Base-by-base conservation (phyloP, 2,888 invertebrate genomes). In the Thereva nobilitata region DNA sequence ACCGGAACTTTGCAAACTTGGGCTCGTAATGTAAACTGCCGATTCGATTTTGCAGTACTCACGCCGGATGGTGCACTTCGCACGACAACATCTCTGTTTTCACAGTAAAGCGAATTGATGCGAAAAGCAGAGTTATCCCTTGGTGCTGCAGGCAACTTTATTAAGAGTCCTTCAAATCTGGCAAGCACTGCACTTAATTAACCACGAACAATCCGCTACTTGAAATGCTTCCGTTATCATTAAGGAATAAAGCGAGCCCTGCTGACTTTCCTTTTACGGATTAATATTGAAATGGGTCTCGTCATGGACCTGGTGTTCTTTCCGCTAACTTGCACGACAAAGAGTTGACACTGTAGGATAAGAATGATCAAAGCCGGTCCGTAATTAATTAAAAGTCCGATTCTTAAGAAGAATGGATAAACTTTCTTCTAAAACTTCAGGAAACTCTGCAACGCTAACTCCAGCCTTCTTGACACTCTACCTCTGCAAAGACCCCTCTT, bases 151-250 rank as follows among this genome's bases (percentile, higher is more conserved):
- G 23, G 23, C 23, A 23, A 23, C 23, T 23, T 23, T 23, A 23
- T 23, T 23, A 23, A 23, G 23, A 23, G 23, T 23, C 23, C 23
- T 23, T 23, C 23, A 23, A 23, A 23, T 23, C 23, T 23, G 23
- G 41, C 23, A 59, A 38, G 50, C 49, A 61, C 49, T 61, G 38
- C 37, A 61, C 61, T 61, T 50, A 61, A 61, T 61, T 61, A 61
- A 61, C 61, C 35, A 37, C 61, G n/a, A 49, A 35, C 50, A 40
- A 23, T 37, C 38, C 59, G 37, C n/a, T 47, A 35, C 40, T 9
- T 61, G 61, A 40, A 40, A 61, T 41, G 59, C 40, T 12, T 34
- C 38, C 50, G 37, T 49, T 23, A 23, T 23, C 23, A 23, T 23
- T 23, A 23, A 61, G 34, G 38, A 9, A 37, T 10, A 38, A 53